Conservation (phyloP, 2,888 invertebrate species). For the Meiosimyza platycephala region DNA sequence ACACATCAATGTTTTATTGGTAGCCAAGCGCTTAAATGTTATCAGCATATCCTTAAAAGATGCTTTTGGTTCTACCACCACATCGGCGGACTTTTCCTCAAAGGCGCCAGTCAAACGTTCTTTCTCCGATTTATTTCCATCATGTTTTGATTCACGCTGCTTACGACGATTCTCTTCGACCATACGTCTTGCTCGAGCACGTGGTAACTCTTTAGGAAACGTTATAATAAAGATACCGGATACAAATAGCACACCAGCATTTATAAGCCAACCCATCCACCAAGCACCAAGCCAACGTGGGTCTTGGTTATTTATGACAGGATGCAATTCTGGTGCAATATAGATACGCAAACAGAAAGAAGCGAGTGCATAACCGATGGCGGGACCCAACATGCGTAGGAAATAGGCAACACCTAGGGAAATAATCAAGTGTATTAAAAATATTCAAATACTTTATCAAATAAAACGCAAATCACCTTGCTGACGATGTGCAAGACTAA, state of each 20-base stretch:
- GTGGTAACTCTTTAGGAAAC: slow-evolving; percentile 77
- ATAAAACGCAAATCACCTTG: too few relatives aligned
- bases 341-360: slow-evolving; percentile 75
- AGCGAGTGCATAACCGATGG: slow-evolving; percentile 75
- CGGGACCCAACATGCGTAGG: slow-evolving; percentile 77
- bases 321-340: slow-evolving; percentile 74
- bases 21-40: slow-evolving; percentile 74
- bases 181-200: slow-evolving; percentile 72
- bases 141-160: slow-evolving; percentile 45
- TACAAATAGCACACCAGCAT: slow-evolving; percentile 71
- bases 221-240: slow-evolving; percentile 74
- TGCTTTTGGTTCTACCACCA: slow-evolving; percentile 49
- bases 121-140: slow-evolving; percentile 44
- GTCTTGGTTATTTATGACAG: slow-evolving; percentile 75
- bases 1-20: slow-evolving; percentile 77
- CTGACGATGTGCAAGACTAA: too few relatives aligned
- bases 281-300: slow-evolving; percentile 87
- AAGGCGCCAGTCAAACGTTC: slow-evolving; percentile 49
- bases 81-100: slow-evolving; percentile 43
- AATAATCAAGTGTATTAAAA: slow-evolving; percentile 10
- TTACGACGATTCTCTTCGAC: slow-evolving; percentile 60
- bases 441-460: too few relatives aligned
- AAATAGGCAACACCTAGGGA: slow-evolving; percentile 71
- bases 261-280: slow-evolving; percentile 81
- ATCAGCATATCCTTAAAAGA: slow-evolving; percentile 73